Conservation (phyloP, 30 jellyfish, hydroid and myxozoan genomes). For the Aurelia coerulea region DNA sequence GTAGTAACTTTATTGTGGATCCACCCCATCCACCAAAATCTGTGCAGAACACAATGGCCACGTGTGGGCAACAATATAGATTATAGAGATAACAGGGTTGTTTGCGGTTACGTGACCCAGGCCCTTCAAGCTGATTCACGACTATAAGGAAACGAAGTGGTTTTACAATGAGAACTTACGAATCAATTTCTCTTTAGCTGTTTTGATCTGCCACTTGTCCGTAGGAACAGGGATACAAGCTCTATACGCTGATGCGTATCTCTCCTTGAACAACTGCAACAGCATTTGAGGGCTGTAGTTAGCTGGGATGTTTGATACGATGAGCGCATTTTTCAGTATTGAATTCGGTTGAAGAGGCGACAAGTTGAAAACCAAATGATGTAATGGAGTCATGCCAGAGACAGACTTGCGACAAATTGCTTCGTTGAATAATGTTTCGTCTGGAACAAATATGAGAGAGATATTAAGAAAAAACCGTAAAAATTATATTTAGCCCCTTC, state of each 20-base stretch:
- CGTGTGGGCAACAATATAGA: no score
- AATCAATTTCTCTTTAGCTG: slow-evolving; percentile 66
- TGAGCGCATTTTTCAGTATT: slow-evolving; percentile 64
- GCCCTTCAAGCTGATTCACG: no score
- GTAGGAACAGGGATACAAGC: slow-evolving; percentile 89
- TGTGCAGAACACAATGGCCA: no score
- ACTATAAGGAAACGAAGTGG: no score
- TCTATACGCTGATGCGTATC: slow-evolving; percentile 93
- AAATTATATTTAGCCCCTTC: no score
- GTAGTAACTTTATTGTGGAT: no score
- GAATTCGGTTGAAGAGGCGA: slow-evolving; percentile 69
- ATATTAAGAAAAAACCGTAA: background rate
- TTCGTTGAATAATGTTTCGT: slow-evolving; percentile 38
- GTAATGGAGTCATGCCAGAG: slow-evolving; percentile 91
- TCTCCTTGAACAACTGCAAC: slow-evolving; percentile 86
- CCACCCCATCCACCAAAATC: no score
- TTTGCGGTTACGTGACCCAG: no score
- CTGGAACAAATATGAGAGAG: slow-evolving; percentile 27
- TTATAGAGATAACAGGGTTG: no score
- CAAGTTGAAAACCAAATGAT: slow-evolving; percentile 70
- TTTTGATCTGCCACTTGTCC: slow-evolving; percentile 69
- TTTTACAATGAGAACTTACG: slow-evolving; percentile 34
- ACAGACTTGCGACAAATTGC: slow-evolving; percentile 78
- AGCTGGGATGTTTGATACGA: slow-evolving; percentile 84
- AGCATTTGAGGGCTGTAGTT: slow-evolving; percentile 91